A percentile compares a stretch with the other conserved stretches of the same genome.
phyloP scores from a whole-genome alignment of 2,888 invertebrate species.

The Apodemia mormo region DNA sequence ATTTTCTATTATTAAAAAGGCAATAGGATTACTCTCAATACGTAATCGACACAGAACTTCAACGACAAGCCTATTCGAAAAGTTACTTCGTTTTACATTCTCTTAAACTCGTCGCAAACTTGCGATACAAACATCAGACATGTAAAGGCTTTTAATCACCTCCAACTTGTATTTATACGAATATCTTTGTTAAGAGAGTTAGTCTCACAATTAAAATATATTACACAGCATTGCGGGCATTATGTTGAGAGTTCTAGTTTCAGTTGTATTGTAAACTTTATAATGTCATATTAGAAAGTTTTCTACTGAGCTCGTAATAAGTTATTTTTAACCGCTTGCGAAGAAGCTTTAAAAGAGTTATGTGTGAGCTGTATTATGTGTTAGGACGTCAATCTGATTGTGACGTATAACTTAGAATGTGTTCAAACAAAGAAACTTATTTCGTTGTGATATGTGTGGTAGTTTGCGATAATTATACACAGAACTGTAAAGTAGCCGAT shows the following conservation, averaged over 20 bases:
- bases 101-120: conserved; percentile 41
- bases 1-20: no score
- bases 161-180: conserved; percentile 27
- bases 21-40: neutral
- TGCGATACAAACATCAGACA: conserved; percentile 58
- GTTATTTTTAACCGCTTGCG: neutral
- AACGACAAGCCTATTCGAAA: conserved; percentile 50
- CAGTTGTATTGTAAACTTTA: conserved; percentile 6
- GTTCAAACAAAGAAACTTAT: no score
- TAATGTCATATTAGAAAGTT: conserved; percentile 12
- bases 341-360: no score
- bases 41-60: conserved; percentile 18
- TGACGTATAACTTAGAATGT: no score
- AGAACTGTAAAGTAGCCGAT: no score
- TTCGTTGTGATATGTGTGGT: no score
- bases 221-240: conserved; percentile 3
- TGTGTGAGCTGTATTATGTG: no score
- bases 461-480: no score
- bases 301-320: neutral
- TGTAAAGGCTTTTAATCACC: conserved; percentile 50
- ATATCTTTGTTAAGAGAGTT: conserved; percentile 21
- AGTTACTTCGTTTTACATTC: conserved; percentile 56
- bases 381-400: no score
- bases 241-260: conserved; percentile 2
- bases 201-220: conserved; percentile 19